Base-by-base conservation (phyloP, 1,140 invertebrate species). In the Lasaia peninsularis region DNA sequence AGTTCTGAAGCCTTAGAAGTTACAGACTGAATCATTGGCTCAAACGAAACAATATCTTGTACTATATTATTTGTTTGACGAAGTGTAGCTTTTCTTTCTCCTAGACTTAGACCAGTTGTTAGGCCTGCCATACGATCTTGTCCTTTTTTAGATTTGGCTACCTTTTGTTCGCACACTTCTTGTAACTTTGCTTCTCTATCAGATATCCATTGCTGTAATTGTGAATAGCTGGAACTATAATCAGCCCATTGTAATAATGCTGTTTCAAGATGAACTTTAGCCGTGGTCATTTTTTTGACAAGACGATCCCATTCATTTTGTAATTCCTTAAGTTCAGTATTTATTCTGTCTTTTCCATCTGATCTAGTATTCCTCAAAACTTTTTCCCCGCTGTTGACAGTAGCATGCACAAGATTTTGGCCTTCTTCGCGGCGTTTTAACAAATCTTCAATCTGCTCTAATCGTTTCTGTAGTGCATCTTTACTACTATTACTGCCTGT, bases 171-270 rank as follows among this genome's bases (percentile, higher is more conserved):
- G 76, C 95, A 96, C 9, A 97, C 95, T 91, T 98, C 95, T 89
- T 97, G 96, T n/a, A 98, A 82, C 89, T 98, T 97, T 0, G 95
- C 95, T 88, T 98, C 97, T 64, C 97, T 92, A 70, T 98, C 97
- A 33, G 93, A 94, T n/a, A 99, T 96, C 97, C 97, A 98, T 91
- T 98, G 95, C 77, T 97, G 94, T 4, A 98, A 86, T 73, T 98
- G 96, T 10, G 94, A 94, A 68, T 97, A 97, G 12, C 95, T 96
- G 16, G 96, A 96, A 75, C 95, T 97, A 77, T 98, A 98, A 80
- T 98, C 97, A n/a, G 96, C 96, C 96, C 96, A 98, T 92, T 98
- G 96, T 1, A 98, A 84, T 7, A 99, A 89, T 75, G 94, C 95
- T 0, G 97, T 97, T 84, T 99, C 97, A 14, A 98, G 80, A 69